A percentile compares a stretch with the other conserved stretches of the same genome.
Conservation (phyloP, 1,140 invertebrate species). For the Harlomillsia oculata region DNA sequence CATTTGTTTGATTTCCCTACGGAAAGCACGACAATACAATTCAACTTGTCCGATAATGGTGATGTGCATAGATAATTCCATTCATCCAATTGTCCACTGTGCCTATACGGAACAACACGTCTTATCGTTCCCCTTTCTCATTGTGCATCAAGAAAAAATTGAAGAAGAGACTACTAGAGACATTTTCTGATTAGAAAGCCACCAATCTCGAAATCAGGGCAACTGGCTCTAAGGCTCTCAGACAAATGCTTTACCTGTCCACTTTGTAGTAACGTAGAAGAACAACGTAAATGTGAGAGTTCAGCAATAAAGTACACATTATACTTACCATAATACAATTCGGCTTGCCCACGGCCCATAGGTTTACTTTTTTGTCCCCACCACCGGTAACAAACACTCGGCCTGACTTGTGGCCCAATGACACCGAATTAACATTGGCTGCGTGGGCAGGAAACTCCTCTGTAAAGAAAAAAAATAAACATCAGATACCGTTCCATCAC, state of each 20-base stretch:
- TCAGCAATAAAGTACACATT: too few species aligned
- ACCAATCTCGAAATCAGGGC: too few species aligned
- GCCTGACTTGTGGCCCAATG: constrained; percentile 81
- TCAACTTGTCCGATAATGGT: too few species aligned
- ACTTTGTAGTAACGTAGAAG: background rate
- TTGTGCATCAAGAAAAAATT: too few species aligned
- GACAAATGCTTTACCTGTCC: background rate
- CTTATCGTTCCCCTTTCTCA: too few species aligned
- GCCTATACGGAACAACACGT: too few species aligned
- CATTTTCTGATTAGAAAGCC: background rate
- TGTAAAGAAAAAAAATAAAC: constrained; percentile 47
- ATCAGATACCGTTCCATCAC: too few species aligned
- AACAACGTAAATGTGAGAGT: constrained; percentile 1
- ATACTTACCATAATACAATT: constrained; percentile 83
- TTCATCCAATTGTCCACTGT: too few species aligned
- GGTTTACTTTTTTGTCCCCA: constrained; percentile 93
- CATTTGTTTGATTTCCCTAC: too few species aligned
- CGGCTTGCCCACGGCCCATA: constrained; percentile 92
- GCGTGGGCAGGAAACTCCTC: constrained; percentile 84
- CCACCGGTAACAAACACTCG: constrained; percentile 90
- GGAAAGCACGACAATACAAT: too few species aligned
- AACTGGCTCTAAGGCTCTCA: background rate
- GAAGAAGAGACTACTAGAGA: too few species aligned
- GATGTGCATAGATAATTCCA: too few species aligned
- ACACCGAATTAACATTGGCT: constrained; percentile 78